Base-by-base conservation (phyloP, 2,113 vertebrate species). In the Amphiprion percula region DNA sequence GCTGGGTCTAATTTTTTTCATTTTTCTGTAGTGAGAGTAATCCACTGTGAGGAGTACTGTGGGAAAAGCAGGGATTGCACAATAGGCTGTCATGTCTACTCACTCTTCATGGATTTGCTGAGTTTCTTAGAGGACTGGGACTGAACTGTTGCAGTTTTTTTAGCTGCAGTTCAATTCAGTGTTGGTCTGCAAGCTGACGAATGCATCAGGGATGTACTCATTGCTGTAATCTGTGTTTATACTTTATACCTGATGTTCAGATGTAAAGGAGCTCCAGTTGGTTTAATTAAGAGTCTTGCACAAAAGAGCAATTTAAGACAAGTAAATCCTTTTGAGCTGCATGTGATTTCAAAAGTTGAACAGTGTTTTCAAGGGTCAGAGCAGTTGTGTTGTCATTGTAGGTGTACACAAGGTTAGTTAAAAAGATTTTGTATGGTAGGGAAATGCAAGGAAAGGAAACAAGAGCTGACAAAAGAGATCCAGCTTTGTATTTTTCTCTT, bases 131-230 rank as follows among this genome's bases (percentile, higher is more conserved):
- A 17, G 54, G 10, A 26, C 44, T 44, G 37, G 6, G 44, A 14
- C n/a, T 65, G 23, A 60, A 33, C 44, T 56, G 74, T 61, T 61
- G 33, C 33, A 0, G 10, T 44, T 28, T 23, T 12, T 56, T 81
- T n/a, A 56, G 21, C 24, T 53, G 10, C 30, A 10, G 16, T 23
- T 72, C 24, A 37, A 16, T 6, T 47, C 66, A n/a, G 1, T 4
- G 0, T 5, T 14, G 8, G 10, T 21, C 30, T 21, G 1, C 2
- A 16, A 17, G 21, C 9, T 17, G 23, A 30, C 17, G 10, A 53
- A 39, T 24, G 19, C 39, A 0, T 10, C 8, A 37, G 6, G 10
- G 33, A 2, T 61, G 28, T 44, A 17, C 17, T 37, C 33, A 8
- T 30, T 30, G 30, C 30, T 30, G 30, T 30, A 30, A 30, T 30